A percentile compares a stretch with the other conserved stretches of the same genome.
These are phyloP conservation scores for Larimichthys crocea DNA, from an alignment of 2,113 vertebrate species.

Conservation along the genomic window DNA sequence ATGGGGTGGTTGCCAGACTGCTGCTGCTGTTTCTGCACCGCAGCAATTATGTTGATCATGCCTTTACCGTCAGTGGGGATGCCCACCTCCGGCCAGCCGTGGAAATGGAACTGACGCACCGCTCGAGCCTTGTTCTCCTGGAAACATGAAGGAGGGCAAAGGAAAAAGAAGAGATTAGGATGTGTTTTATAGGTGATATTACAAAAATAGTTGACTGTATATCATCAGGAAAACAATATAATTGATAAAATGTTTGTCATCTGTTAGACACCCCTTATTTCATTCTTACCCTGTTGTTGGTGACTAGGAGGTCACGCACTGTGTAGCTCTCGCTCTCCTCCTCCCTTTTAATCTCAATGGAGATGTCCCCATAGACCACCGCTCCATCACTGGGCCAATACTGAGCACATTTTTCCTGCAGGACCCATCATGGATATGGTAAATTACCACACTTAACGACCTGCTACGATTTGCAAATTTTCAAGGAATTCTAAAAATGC, in stretches of 20 bases:
- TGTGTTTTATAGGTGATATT: not conserved
- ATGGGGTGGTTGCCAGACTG: slow-evolving; percentile 99
- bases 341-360: slow-evolving; percentile 96
- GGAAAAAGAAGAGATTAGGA: not conserved
- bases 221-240: not conserved
- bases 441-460: not conserved
- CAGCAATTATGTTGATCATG: slow-evolving; percentile 98
- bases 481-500: slow-evolving; percentile 7
- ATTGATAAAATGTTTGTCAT: not conserved
- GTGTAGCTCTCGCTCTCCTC: slow-evolving; percentile 98
- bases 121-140: slow-evolving; percentile 97
- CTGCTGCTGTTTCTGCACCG: slow-evolving; percentile 98
- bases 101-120: slow-evolving; percentile 98
- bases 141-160: not conserved
- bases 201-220: not conserved
- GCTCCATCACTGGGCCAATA: slow-evolving; percentile 95
- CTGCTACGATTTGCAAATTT: not conserved
- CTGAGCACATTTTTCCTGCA: slow-evolving; percentile 96
- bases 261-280: not conserved
- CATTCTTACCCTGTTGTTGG: slow-evolving; percentile 93
- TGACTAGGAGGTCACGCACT: slow-evolving; percentile 94
- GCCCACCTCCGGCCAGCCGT: slow-evolving; percentile 98
- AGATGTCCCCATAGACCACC: slow-evolving; percentile 92
- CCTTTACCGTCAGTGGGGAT: slow-evolving; percentile 97
- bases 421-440: not conserved